These are phyloP conservation scores for Schizopygopsis pylzovi DNA, from an alignment of 2,797 vertebrate species.

Conservation along the genomic window DNA sequence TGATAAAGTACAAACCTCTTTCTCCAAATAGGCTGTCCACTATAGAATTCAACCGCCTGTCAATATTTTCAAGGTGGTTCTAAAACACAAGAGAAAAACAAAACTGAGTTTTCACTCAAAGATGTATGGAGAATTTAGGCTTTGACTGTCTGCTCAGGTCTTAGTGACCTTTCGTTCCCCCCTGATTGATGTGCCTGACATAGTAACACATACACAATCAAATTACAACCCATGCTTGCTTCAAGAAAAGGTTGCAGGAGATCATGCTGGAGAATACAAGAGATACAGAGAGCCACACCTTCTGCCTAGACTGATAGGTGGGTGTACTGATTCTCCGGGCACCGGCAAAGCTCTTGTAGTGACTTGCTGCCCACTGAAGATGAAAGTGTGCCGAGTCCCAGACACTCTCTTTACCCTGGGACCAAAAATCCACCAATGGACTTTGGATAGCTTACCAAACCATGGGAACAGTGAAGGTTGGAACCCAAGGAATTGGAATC, in stretches of 20 bases:
- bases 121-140: neutral
- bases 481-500: too few relatives aligned
- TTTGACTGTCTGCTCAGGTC: neutral
- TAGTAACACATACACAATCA: slow-evolving; percentile 39
- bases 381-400: too few relatives aligned
- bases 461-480: too few relatives aligned
- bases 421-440: too few relatives aligned
- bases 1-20: slow-evolving; percentile 29
- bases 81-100: slow-evolving; percentile 24
- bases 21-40: slow-evolving; percentile 40
- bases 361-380: too few relatives aligned
- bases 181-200: neutral
- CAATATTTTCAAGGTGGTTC: slow-evolving; percentile 20
- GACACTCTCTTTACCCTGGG: too few relatives aligned
- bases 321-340: too few relatives aligned
- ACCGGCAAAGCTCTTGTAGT: too few relatives aligned
- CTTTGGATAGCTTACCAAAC: too few relatives aligned
- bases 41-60: slow-evolving; percentile 27
- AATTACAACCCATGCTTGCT: slow-evolving; percentile 40
- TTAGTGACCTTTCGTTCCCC: slow-evolving; percentile 23
- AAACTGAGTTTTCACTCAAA: neutral
- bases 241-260: slow-evolving; percentile 9
- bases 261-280: too few relatives aligned
- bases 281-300: too few relatives aligned
- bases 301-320: too few relatives aligned